These are phyloP conservation scores for Cheilosia scutellata DNA, from an alignment of 2,888 invertebrate species.

Conservation along the genomic window DNA sequence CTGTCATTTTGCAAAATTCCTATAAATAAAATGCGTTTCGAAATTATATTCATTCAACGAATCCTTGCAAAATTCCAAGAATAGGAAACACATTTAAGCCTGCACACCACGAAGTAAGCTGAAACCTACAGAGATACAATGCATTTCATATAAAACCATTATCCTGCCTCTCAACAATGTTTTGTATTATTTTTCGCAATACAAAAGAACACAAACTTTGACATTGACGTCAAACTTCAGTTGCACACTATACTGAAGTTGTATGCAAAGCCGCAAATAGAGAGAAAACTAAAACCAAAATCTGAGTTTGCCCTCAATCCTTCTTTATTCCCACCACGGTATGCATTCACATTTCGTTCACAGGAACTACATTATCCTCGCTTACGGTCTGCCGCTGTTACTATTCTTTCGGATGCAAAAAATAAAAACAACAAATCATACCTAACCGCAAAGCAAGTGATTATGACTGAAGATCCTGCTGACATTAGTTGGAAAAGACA, in stretches of 20 bases:
- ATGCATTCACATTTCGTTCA: conserved; percentile 19
- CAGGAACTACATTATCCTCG: conserved; percentile 21
- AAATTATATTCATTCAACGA: too few species aligned
- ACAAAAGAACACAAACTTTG: conserved; percentile 22
- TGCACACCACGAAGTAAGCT: too few species aligned
- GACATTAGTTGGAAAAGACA: conserved; percentile 46
- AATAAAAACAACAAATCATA: conserved; percentile 21
- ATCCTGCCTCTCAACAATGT: not conserved
- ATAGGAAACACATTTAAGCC: too few species aligned
- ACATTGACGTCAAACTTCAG: conserved; percentile 53
- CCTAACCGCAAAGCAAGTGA: conserved; percentile 52
- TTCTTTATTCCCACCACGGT: not conserved
- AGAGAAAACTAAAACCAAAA: conserved; percentile 37
- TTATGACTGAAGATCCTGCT: conserved; percentile 47
- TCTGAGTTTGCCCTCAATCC: conserved; percentile 5
- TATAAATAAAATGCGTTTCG: too few species aligned
- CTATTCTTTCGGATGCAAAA: not conserved
- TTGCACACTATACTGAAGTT: conserved; percentile 41
- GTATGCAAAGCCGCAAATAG: conserved; percentile 33
- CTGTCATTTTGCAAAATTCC: too few species aligned
- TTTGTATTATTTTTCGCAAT: not conserved
- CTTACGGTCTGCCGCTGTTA: conserved; percentile 11
- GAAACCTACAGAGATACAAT: too few species aligned
- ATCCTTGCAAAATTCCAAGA: too few species aligned
- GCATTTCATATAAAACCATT: too few species aligned